Percentiles rank a stretch among this genome's conserved stretches.
These are phyloP conservation scores for Prorops nasuta DNA, from an alignment of 1,140 invertebrate genomes.

Conservation along the genomic window DNA sequence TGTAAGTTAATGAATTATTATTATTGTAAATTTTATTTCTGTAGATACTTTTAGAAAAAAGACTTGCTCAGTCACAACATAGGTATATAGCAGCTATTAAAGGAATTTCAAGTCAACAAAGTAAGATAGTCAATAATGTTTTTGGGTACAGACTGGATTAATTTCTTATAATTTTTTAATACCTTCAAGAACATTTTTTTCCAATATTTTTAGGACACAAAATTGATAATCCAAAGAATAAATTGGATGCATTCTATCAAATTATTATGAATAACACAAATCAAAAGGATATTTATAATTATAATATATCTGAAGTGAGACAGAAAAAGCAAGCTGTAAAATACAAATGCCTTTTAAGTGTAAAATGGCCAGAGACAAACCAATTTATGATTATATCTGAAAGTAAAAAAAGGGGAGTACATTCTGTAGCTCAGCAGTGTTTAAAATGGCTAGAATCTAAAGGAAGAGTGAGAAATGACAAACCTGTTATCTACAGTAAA, in stretches of 20 bases:
- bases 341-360: slow-evolving; percentile 24
- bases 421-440: slow-evolving; percentile 27
- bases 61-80: too few species aligned
- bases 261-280: slow-evolving; percentile 23
- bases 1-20: too few species aligned
- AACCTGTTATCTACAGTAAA: slow-evolving; percentile 22
- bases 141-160: too few species aligned
- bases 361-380: slow-evolving; percentile 40
- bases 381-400: slow-evolving; percentile 21
- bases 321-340: not conserved
- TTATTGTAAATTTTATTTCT: too few species aligned
- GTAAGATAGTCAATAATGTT: too few species aligned
- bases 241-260: slow-evolving; percentile 22
- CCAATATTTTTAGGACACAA: too few species aligned
- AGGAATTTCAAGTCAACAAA: too few species aligned
- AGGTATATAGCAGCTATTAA: too few species aligned
- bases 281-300: slow-evolving; percentile 6
- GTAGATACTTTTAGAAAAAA: too few species aligned
- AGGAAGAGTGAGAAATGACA: slow-evolving; percentile 21
- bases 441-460: slow-evolving; percentile 36
- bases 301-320: not conserved
- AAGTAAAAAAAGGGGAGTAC: slow-evolving; percentile 26
- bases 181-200: too few species aligned
- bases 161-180: too few species aligned
- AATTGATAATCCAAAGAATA: slow-evolving; percentile 9